phyloP scores from a whole-genome alignment of 2,797 vertebrate genomes.

The Erpetoichthys calabaricus region DNA sequence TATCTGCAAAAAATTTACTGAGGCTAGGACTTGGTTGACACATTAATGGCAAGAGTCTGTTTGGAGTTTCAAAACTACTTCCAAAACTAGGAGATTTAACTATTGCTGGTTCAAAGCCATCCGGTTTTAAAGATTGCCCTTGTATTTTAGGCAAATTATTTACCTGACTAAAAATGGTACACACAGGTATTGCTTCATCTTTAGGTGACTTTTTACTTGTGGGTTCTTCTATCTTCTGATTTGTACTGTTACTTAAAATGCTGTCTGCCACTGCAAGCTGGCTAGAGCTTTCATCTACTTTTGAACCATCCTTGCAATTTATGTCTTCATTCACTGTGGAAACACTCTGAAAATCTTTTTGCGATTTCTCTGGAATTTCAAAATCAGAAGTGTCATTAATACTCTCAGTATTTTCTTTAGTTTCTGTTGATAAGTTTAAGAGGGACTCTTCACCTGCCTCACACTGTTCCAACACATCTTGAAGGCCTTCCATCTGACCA shows the following conservation, averaged over 20 bases:
- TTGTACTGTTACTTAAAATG: constrained; percentile 17
- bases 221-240: constrained; percentile 14
- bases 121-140: constrained; percentile 50
- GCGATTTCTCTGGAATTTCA: constrained; percentile 34
- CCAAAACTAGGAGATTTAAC: constrained; percentile 91
- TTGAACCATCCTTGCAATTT: constrained; percentile 10
- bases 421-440: constrained; percentile 11
- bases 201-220: constrained; percentile 25
- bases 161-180: constrained; percentile 82
- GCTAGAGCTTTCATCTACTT: constrained; percentile 13
- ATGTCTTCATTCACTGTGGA: constrained; percentile 25
- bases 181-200: constrained; percentile 65
- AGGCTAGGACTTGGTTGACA: constrained; percentile 94
- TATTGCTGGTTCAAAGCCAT: constrained; percentile 87
- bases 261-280: constrained; percentile 10
- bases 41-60: constrained; percentile 53
- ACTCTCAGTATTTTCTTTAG: constrained; percentile 22
- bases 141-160: constrained; percentile 39
- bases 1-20: constrained; percentile 87
- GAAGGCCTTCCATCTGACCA: constrained; percentile 64
- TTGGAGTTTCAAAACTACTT: constrained; percentile 51
- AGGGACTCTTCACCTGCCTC: constrained; percentile 27
- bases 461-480: constrained; percentile 40
- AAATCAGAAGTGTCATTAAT: constrained; percentile 29
- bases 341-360: constrained; percentile 26